Conservation (phyloP, 2,797 vertebrate genomes). For the Arremon brunneinucha region DNA sequence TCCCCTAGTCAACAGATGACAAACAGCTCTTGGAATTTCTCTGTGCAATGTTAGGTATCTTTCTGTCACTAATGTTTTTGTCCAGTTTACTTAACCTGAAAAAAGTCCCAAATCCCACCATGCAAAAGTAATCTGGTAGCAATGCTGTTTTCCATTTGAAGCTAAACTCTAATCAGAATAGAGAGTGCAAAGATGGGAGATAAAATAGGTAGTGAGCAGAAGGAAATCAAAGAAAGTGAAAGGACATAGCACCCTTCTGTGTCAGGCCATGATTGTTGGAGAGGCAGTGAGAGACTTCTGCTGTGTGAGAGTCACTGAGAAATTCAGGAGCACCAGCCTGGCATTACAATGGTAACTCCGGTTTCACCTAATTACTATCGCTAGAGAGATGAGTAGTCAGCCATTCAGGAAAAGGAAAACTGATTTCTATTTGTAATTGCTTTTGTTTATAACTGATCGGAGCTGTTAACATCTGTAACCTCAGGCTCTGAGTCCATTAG, state of each 20-base stretch:
- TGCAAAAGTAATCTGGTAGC: background rate
- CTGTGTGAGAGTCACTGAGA: background rate
- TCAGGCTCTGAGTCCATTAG: background rate
- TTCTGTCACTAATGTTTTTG: background rate
- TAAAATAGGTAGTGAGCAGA: background rate
- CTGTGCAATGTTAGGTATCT: background rate
- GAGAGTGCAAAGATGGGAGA: background rate
- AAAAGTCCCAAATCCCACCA: background rate
- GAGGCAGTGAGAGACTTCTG: background rate
- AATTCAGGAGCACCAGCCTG: background rate
- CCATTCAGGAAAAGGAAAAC: background rate
- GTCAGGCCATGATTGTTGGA: background rate
- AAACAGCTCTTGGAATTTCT: slow-evolving; percentile 19
- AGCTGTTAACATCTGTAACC: background rate
- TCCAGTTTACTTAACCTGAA: background rate
- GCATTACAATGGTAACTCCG: background rate
- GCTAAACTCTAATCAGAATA: background rate
- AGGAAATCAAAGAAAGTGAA: background rate
- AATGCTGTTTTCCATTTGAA: background rate
- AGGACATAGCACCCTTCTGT: background rate
- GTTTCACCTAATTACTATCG: background rate
- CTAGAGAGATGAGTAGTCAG: background rate
- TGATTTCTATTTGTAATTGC: background rate
- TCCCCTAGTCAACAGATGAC: background rate
- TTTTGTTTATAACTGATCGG: background rate